Percentiles rank a stretch among this genome's conserved stretches.
Evolutionary conservation across 2,888 invertebrate species (phyloP).

Genomic region (Steinernema scapterisci): DNA sequence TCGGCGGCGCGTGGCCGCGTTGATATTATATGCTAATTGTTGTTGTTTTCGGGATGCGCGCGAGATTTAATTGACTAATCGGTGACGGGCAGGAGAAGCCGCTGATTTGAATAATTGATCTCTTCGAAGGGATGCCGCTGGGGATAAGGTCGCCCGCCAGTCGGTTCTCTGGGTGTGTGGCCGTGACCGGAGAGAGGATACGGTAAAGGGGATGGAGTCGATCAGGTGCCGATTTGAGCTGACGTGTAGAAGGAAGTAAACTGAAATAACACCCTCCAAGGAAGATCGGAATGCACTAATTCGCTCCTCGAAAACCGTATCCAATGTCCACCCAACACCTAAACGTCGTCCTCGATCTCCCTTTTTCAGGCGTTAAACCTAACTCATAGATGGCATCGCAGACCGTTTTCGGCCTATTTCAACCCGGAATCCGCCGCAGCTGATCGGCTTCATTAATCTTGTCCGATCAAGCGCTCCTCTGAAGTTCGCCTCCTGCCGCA

Average conservation of each 20-base stretch:
- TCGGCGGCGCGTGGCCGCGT: conserved; percentile 6
- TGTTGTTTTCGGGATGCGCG: conserved; percentile 20
- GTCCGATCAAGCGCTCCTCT: not conserved
- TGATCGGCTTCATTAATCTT: conserved; percentile 16
- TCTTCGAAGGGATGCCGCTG: not conserved
- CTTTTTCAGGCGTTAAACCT: no score
- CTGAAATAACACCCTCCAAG: no score
- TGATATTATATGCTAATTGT: conserved; percentile 33
- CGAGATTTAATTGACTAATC: conserved; percentile 26
- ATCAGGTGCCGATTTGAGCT: no score
- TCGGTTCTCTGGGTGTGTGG: no score
- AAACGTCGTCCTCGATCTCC: no score
- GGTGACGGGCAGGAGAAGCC: conserved; percentile 5
- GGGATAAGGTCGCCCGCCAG: no score
- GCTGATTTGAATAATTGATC: conserved; percentile 30
- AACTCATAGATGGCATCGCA: not conserved
- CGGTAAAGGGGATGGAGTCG: no score
- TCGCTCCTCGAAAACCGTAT: no score
- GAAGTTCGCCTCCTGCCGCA: conserved; percentile 17
- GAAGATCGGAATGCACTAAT: no score
- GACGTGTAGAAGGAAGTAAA: no score
- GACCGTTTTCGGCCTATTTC: not conserved
- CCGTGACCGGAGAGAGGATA: no score
- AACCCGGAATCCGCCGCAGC: not conserved
- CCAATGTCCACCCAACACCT: no score